phyloP scores from a whole-genome alignment of 2,797 vertebrate species.

The Thamnophis elegans region DNA sequence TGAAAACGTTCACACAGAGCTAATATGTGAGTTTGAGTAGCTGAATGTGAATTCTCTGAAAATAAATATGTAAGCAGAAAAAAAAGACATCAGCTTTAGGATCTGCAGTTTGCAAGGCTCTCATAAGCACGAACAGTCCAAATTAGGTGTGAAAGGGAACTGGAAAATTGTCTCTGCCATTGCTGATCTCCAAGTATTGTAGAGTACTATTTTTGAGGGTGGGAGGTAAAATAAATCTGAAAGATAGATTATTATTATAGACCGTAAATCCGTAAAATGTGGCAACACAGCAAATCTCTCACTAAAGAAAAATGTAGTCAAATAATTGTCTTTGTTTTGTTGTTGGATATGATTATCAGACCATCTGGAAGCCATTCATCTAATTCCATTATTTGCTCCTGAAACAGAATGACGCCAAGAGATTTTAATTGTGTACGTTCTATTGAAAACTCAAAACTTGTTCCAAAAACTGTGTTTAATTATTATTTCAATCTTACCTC shows the following conservation, averaged over 20 bases:
- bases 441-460: neutral
- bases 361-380: neutral
- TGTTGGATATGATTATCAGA: neutral
- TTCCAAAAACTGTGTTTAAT: neutral
- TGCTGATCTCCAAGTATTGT: neutral
- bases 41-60: no score
- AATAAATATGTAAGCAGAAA: neutral
- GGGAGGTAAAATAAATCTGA: neutral
- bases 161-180: neutral
- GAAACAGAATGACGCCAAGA: neutral
- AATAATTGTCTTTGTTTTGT: neutral
- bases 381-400: neutral
- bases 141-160: neutral
- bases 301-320: neutral
- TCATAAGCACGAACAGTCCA: neutral
- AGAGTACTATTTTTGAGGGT: neutral
- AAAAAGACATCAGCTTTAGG: neutral
- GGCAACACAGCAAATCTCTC: neutral
- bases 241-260: neutral
- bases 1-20: neutral
- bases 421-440: neutral
- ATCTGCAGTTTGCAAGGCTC: slow-evolving; percentile 12
- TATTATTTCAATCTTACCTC: neutral
- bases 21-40: neutral
- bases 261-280: neutral